Percentiles rank a stretch among this genome's conserved stretches.
phyloP scores from a whole-genome alignment of 1,140 invertebrate genomes.

The Bicyclus anynana region DNA sequence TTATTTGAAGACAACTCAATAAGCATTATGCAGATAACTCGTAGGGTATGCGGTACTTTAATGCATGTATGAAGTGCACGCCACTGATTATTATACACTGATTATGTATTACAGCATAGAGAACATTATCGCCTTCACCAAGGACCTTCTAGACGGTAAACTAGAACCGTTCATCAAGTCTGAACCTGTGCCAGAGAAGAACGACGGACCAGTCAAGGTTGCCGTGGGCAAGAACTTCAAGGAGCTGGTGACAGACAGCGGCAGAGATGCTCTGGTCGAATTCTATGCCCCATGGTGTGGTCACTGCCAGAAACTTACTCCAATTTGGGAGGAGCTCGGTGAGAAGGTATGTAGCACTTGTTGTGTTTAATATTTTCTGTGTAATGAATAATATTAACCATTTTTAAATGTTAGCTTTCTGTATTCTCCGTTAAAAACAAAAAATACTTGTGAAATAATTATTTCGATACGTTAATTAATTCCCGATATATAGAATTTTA shows the following conservation, averaged over 20 bases:
- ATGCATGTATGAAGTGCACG: no score
- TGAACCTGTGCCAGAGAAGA: slow-evolving; percentile 92
- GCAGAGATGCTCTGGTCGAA: slow-evolving; percentile 96
- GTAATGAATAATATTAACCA: no score
- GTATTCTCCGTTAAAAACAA: no score
- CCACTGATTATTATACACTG: neutral
- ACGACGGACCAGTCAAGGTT: slow-evolving; percentile 91
- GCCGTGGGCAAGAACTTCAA: slow-evolving; percentile 98
- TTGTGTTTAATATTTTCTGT: no score
- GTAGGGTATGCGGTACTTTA: no score
- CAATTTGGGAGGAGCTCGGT: slow-evolving; percentile 96
- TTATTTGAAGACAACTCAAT: no score
- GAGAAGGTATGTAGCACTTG: slow-evolving; percentile 81
- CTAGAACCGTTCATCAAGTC: slow-evolving; percentile 97
- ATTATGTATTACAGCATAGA: slow-evolving; percentile 82
- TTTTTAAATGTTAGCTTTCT: no score
- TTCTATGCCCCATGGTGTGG: slow-evolving; percentile 99
- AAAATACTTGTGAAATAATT: no score
- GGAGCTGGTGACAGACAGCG: slow-evolving; percentile 93
- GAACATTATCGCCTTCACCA: slow-evolving; percentile 91
- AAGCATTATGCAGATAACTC: no score
- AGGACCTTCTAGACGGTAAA: slow-evolving; percentile 88
- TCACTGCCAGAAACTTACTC: slow-evolving; percentile 97
- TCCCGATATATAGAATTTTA: no score
- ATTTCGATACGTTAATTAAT: no score